Evolutionary conservation across 2,113 vertebrate species (phyloP), one percentile per base, ranked within the genome.

Genomic region (Zosterops pallidus): DNA sequence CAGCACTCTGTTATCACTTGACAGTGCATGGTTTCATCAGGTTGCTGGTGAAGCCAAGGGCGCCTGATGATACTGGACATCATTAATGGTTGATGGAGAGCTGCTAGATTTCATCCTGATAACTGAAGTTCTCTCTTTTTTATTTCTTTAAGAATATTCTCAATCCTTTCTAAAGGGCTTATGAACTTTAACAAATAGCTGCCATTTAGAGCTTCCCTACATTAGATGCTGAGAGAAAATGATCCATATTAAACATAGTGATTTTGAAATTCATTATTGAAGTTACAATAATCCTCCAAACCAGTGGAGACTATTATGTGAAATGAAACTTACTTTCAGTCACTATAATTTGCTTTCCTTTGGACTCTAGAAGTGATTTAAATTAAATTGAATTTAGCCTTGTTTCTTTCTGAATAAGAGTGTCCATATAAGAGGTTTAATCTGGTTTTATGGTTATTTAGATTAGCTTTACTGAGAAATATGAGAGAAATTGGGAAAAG

Each of bases 181-280:
- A 67, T 67, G 39, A 33, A 24, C 55, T 80, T 25, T 16, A 71
- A 52, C 11, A 91, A 76, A 79, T 65, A 89, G 56, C 44, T 81
- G 29, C 50, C 39, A 69, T 72, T 91, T 91, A 89, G 25, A 91
- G 10, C 12, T 55, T 92, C 56, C 47, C 57, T 69, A 24, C 1
- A 3, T 86, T 62, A 78, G 57, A 49, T 79, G 49, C 15, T 62
- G 44, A 65, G 31, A 31, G 53, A 76, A 95, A 95, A 81, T 0
- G 0, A 82, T 60, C 62, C 31, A 25, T 84, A 72, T 79, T 65
- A 79, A 92, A 71, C 4, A 67, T 3, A 82, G 74, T 39, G 69
- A 85, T 86, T 92, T 85, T 76, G 77, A 94, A 95, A 96, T 62
- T 83, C 69, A 82, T 92, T 95, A 84, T 56, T 95, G 69, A 92